A percentile compares a stretch with the other conserved stretches of the same genome.
These are phyloP conservation scores for Macaria notata DNA, from an alignment of 2,888 invertebrate genomes.

Conservation along the genomic window DNA sequence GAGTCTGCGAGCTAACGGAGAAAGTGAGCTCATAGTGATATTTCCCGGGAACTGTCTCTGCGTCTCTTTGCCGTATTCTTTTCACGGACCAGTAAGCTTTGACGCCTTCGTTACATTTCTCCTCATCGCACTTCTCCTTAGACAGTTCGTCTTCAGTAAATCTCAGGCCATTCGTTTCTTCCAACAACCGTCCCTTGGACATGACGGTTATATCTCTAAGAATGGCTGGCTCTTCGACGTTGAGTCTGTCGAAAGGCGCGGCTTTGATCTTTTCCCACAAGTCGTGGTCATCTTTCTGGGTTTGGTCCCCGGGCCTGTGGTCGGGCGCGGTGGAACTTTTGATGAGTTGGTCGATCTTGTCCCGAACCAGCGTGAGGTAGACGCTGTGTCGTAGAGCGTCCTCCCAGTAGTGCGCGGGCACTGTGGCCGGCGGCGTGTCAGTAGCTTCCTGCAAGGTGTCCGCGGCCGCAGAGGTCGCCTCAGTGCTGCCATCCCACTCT, in stretches of 20 bases:
- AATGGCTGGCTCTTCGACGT: slow-evolving; percentile 68
- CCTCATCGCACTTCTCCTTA: slow-evolving; percentile 59
- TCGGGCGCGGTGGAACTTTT: slow-evolving; percentile 49
- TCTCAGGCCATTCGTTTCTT: slow-evolving; percentile 72
- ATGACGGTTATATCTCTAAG: slow-evolving; percentile 85
- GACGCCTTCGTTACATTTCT: slow-evolving; percentile 76
- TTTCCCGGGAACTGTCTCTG: slow-evolving; percentile 65
- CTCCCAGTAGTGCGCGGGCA: slow-evolving; percentile 84
- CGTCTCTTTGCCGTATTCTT: slow-evolving; percentile 84
- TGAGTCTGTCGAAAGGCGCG: slow-evolving; percentile 68
- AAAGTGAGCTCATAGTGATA: slow-evolving; percentile 86
- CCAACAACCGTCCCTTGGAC: slow-evolving; percentile 84
- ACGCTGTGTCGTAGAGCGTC: slow-evolving; percentile 86
- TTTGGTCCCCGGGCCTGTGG: slow-evolving; percentile 44
- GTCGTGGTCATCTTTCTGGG: slow-evolving; percentile 66
- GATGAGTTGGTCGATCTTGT: slow-evolving; percentile 78
- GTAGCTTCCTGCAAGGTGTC: slow-evolving; percentile 57
- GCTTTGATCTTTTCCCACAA: slow-evolving; percentile 76
- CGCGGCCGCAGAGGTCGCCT: slow-evolving; percentile 26
- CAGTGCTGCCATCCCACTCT: slow-evolving; percentile 52
- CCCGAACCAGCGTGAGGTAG: slow-evolving; percentile 83
- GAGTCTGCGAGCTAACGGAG: slow-evolving; percentile 81
- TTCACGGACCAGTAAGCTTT: slow-evolving; percentile 87
- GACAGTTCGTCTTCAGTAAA: slow-evolving; percentile 78
- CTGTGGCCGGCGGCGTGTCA: slow-evolving; percentile 42